Evolutionary conservation across 2,888 invertebrate genomes (phyloP), one percentile per base, ranked within the genome.

Genomic region (Mactromeris polynyma): DNA sequence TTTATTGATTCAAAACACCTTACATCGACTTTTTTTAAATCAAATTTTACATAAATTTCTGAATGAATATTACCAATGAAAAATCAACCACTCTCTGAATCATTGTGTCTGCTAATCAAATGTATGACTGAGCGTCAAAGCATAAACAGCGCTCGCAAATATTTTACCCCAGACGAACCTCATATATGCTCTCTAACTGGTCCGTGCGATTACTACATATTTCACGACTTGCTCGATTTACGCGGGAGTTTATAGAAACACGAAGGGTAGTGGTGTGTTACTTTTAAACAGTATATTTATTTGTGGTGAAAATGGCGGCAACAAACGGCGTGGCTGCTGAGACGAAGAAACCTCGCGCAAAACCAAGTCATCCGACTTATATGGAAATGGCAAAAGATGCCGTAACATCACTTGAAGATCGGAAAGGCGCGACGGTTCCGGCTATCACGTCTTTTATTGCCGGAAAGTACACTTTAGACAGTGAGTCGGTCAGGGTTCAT

Each of bases 401-500:
- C 4, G 84, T 94, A 3, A 78, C 79, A 3, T 87, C 90, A 4
- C 69, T 92, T 21, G 90, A 86, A 21, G 94, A 94, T 31, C 87
- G 85, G 0, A 94, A 93, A 81, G 95, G 95, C 9, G 93, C 93
- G 0, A 91, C 94, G 7, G 93, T 94, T 31, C 91, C 81, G 14
- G 92, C 92, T 58, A 94, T 95, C 33, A 90, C 93, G 81, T 90
- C 88, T 21, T 95, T 88, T 85, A 94, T 95, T 69, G 85, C 92
- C 19, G 94, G 93, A 73, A 94, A 93, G 51, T 93, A 95, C 89
- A 92, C 87, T 9, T 85, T 93, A 7, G 94, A 94, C 83, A 80
- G 86, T 4, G 89, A 90, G 31, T 81, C 73, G 19, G 90, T 94
- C 36, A 89, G 91, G 51, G 77, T 64, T 17, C 89, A 93, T 11